Conservation (phyloP, 2,888 invertebrate genomes). For the Amblyjoppa fuscipennis region DNA sequence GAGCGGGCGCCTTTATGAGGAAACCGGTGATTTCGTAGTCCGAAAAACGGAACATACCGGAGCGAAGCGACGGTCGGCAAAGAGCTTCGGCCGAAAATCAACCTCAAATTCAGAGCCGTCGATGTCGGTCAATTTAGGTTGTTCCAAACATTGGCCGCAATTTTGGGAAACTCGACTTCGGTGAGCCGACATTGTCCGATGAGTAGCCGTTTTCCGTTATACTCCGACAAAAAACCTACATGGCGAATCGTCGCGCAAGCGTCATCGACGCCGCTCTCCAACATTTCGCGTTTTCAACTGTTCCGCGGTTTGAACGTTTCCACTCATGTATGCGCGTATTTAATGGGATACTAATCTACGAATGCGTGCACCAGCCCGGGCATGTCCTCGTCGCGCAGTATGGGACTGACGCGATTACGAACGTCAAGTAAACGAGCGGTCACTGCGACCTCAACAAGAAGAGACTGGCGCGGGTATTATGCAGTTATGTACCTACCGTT, state of each 20-base stretch:
- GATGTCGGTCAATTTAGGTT: not conserved
- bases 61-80: too few species aligned
- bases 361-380: conserved; percentile 32
- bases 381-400: conserved; percentile 4
- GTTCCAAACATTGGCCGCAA: not conserved
- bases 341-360: conserved; percentile 44
- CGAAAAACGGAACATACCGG: not conserved
- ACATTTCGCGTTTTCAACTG: conserved; percentile 4
- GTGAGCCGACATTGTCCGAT: not conserved
- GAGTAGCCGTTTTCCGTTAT: not conserved
- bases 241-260: not conserved
- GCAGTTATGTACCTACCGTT: conserved; percentile 15
- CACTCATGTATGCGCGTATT: conserved; percentile 32
- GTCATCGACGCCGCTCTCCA: conserved; percentile 19
- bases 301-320: conserved; percentile 3
- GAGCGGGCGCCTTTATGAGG: not conserved
- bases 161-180: not conserved
- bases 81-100: too few species aligned
- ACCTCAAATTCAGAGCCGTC: too few species aligned
- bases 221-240: not conserved
- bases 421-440: conserved; percentile 13
- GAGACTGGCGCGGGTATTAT: conserved; percentile 27
- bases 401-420: conserved; percentile 32
- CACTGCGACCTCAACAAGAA: conserved; percentile 44
- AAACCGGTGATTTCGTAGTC: not conserved